Evolutionary conservation across 2,888 invertebrate species (phyloP).

Genomic region (Polydrusus tereticollis): DNA sequence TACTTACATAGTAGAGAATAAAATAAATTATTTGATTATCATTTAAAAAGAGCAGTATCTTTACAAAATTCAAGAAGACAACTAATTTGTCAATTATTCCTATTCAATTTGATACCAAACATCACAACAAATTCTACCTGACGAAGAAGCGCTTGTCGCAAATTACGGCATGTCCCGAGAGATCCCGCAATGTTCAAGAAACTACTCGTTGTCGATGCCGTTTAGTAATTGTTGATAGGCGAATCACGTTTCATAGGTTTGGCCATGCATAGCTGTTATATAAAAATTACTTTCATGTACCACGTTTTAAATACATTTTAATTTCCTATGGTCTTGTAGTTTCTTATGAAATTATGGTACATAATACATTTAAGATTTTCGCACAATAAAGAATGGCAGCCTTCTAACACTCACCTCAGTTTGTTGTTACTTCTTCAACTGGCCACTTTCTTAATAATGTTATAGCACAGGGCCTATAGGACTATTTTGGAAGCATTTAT

Average conservation of each 20-base stretch:
- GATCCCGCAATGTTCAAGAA: conserved; percentile 23
- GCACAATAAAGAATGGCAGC: no score
- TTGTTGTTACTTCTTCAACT: no score
- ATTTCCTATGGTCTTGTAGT: not conserved
- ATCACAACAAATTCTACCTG: conserved; percentile 30
- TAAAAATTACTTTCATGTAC: not conserved
- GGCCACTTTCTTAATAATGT: no score
- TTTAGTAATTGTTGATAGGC: conserved; percentile 31
- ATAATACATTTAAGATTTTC: no score
- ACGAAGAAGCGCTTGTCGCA: conserved; percentile 37
- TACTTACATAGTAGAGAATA: no score
- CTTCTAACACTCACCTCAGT: no score
- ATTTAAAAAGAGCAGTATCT: no score
- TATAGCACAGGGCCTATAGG: no score
- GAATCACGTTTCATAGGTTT: conserved; percentile 31
- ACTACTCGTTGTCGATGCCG: conserved; percentile 2
- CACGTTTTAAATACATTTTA: not conserved
- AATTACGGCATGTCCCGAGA: conserved; percentile 38
- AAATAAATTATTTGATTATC: no score
- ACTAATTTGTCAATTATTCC: not conserved
- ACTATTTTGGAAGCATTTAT: no score
- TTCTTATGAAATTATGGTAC: no score
- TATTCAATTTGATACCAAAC: not conserved
- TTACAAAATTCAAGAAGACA: no score
- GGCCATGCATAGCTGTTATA: not conserved